phyloP scores from a whole-genome alignment of 2,888 invertebrate species.

The Dynastes maya region DNA sequence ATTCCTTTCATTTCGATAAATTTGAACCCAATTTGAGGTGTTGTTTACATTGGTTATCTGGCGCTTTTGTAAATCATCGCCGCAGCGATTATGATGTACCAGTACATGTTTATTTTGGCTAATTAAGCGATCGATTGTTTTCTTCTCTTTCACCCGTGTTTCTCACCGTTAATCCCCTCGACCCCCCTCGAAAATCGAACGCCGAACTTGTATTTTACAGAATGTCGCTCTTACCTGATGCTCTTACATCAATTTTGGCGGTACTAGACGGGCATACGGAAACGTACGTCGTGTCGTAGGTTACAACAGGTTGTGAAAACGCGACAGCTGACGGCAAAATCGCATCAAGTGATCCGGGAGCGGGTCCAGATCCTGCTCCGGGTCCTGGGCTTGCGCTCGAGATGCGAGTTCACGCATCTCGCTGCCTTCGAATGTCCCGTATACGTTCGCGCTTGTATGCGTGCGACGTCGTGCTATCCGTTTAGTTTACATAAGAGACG shows the following conservation, averaged over 20 bases:
- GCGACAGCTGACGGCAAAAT: constrained; percentile 46
- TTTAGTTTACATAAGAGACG: constrained; percentile 11
- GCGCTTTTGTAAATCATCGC: background rate
- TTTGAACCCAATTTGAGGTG: no score
- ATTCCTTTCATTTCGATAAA: no score
- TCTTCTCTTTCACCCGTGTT: no score
- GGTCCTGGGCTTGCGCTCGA: constrained; percentile 49
- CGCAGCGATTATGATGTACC: no score
- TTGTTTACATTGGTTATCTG: constrained; percentile 1
- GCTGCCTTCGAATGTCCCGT: background rate
- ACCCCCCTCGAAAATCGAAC: no score
- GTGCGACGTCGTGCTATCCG: background rate
- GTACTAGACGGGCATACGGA: background rate
- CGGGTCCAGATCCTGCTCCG: constrained; percentile 50
- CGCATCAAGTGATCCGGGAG: constrained; percentile 51
- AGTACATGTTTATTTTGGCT: no score
- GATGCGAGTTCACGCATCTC: constrained; percentile 2
- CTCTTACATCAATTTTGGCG: background rate
- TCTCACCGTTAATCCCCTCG: no score
- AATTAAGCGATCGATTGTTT: no score
- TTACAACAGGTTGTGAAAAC: constrained; percentile 51
- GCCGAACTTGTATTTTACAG: no score
- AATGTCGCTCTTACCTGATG: constrained; percentile 2
- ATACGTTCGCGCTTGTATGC: background rate
- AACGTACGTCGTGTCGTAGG: background rate